Evolutionary conservation across 2,888 invertebrate genomes (phyloP), one percentile per base, ranked within the genome.

Genomic region (Cantharis flavilabris): DNA sequence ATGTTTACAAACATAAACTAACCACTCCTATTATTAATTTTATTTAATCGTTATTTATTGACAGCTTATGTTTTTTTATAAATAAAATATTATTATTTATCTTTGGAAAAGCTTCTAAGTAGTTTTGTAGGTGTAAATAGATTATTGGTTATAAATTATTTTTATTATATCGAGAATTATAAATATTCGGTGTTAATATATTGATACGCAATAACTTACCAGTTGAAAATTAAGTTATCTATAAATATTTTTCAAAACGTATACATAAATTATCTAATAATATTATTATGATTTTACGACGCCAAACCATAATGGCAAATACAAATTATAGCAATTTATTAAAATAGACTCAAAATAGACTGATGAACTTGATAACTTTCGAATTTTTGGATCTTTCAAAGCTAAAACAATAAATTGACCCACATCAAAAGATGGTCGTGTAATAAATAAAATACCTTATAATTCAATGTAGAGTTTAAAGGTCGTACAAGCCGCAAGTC

Each of bases 401-500:
- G n/a, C 49, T 77, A 75, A 78, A 78, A 78, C 73, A 78, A 78
- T 75, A 73, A 77, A 77, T 69, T 74, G 73, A 74, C 77, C 78
- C 69, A 78, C 78, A 72, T 73, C 16, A 78, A 73, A 69, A 64
- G 69, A 70, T 67, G 72, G 67, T 70, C 64, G 75, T 73, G 69
- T 62, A 76, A 76, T 76, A 79, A 79, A 79, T 79, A 79, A 77
- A 74, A 72, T 62, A 77, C 74, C 76, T 70, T 78, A 80, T 78
- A 80, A 80, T 70, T 80, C 80, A 78, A 80, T 75, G 74, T 71
- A 70, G 74, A 65, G 78, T 78, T 80, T 72, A 75, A 71, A 76
- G 80, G 80, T 80, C 78, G 72, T 74, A 73, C 73, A 70, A 73
- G 76, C 79, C 79, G 77, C 80, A 71, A 78, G 73, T 78, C 76